Evolutionary conservation across 1,140 invertebrate species (phyloP), one percentile per base, ranked within the genome.

Genomic region (Philotrypesis tridentata): DNA sequence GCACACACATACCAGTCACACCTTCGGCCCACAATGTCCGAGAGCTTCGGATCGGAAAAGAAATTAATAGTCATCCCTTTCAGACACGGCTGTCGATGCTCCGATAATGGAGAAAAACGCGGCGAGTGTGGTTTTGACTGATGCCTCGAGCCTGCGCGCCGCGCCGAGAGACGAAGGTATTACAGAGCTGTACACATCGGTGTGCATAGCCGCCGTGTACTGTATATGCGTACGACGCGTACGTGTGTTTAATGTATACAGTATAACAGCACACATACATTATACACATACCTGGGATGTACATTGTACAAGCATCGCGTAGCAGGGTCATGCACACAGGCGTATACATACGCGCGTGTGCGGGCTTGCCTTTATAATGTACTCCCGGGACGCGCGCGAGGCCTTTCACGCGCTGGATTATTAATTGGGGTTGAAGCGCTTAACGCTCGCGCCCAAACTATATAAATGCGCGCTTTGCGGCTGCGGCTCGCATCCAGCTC

Each of bases 31-130:
- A 37, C 33, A n/a, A 21, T 55, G 48, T 55, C 48, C 48, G 48
- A 55, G 48, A 55, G 48, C 48, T n/a, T 17, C 4, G 48, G 71
- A 23, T 17, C 4, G 48, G 6, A 23, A 27, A 31, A 40, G 33
- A 74, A 76, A 75, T 33, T 29, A 70, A 70, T 29, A 70, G 67
- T 70, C 67, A 70, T 17, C 12, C 40, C 21, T 63, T 65, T 65
- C 63, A 65, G 63, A 65, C 27, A 9, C 29, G 25, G 65, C 67
- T 29, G 27, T 33, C 67, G 31, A 70, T 70, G 31, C 67, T 70
- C 67, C 67, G 67, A 65, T 65, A 65, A 29, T 29, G n/a, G 31
- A 33, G 67, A 70, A 37, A 70, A 70, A 70, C 67, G 67, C 31
- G 6, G 17, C 31, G 31, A 70, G n/a, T 70, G 25, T 12, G 31